Base-by-base conservation (phyloP, 2,888 invertebrate species). In the Ryuthela nishihirai region DNA sequence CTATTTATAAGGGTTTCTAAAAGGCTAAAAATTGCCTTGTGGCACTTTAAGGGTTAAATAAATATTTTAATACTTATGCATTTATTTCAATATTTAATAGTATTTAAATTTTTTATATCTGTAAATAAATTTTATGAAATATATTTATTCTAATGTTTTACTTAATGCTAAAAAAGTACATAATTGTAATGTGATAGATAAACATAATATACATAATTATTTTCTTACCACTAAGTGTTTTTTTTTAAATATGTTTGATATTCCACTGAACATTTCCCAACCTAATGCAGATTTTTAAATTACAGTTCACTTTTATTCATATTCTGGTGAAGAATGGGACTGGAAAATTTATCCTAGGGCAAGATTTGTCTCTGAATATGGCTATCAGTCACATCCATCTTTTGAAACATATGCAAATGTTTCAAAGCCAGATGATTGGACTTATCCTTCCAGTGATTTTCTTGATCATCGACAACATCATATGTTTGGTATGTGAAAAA, bases 361-460 rank as follows among this genome's bases (percentile, higher is more conserved):
- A 0, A 80, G 98, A 68, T 97, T 98, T 74, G 84, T 86, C 3
- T 95, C 98, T 0, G 99, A 99, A 74, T 99, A 92, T 72, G 99
- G 99, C 1, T 86, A 88, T 66, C 97, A 98, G 74, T 88, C 94
- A 0, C 77, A 89, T 64, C 94, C 97, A 0, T 84, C 86, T 1
- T 72, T 84, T 17, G 76, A 78, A 34, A 83, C 90, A 0, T 79
- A 89, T 74, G 71, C 76, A 39, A 79, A 80, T 15, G 84, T 83
- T 2, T 65, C 71, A 12, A 64, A 61, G 2, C 56, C 67, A 15
- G 65, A 69, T 15, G 76, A 78, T 61, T 71, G 74, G 72, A 66
- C 65, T 24, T 72, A 72, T 66, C 68, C 68, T 12, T 49, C 66
- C 18, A 58, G 35, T 32, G 36, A 43, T 15, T 50, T 87, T 67